A percentile compares a stretch with the other conserved stretches of the same genome.
phyloP scores from a whole-genome alignment of 2,113 vertebrate species.

The Callospermophilus lateralis region DNA sequence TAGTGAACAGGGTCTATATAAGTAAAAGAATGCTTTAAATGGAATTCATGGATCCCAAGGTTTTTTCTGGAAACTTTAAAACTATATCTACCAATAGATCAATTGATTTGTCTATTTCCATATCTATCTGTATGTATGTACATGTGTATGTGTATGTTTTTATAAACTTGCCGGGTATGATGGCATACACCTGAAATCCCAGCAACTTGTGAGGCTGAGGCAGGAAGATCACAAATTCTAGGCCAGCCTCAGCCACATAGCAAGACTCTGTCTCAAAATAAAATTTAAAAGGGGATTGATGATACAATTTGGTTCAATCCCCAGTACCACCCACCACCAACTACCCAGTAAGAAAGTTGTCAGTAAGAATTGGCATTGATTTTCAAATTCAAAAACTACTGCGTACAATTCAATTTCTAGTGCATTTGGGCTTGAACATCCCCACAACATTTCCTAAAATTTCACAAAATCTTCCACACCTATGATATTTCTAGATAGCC shows the following conservation, averaged over 20 bases:
- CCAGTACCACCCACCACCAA: not conserved
- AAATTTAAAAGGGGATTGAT: too few relatives aligned
- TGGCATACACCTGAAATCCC: too few relatives aligned
- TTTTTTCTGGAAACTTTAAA: conserved; percentile 53
- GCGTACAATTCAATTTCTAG: conserved; percentile 10
- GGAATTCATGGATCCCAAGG: not conserved
- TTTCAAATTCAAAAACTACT: conserved; percentile 36
- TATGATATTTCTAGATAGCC: not conserved
- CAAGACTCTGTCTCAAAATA: too few relatives aligned
- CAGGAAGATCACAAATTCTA: too few relatives aligned
- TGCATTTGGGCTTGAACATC: conserved; percentile 13
- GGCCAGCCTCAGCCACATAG: too few relatives aligned
- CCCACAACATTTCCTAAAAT: conserved; percentile 34
- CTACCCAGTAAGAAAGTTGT: not conserved
- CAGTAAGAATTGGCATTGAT: conserved; percentile 36
- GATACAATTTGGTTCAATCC: too few relatives aligned
- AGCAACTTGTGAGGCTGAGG: too few relatives aligned
- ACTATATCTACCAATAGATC: not conserved
- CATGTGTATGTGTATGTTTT: not conserved
- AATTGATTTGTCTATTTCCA: not conserved
- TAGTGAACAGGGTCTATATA: conserved; percentile 16
- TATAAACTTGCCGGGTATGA: not conserved
- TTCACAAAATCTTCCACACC: not conserved
- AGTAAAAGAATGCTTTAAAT: conserved; percentile 39
- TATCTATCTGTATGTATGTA: not conserved